Evolutionary conservation across 1,140 invertebrate genomes (phyloP).

Genomic region (Bacillus rossius): DNA sequence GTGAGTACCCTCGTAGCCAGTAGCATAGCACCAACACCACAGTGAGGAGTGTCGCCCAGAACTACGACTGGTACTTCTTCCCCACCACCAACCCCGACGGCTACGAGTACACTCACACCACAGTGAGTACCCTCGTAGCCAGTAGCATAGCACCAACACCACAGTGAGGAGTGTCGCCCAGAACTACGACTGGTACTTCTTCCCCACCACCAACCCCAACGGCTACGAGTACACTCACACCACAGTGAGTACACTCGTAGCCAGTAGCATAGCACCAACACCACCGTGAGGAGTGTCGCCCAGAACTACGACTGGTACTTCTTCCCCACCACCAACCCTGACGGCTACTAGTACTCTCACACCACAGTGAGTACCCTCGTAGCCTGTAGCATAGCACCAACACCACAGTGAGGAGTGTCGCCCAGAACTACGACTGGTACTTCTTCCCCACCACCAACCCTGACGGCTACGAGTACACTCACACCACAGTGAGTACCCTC

Average conservation of each 20-base stretch:
- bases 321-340: conserved; percentile 50
- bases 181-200: too few relatives aligned
- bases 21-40: too few relatives aligned
- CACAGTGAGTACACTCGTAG: too few relatives aligned
- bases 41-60: too few relatives aligned
- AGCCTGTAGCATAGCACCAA: conserved; percentile 50
- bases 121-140: conserved; percentile 41
- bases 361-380: conserved; percentile 58
- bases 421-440: conserved; percentile 46
- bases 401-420: conserved; percentile 24
- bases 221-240: too few relatives aligned
- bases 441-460: conserved; percentile 46
- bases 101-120: conserved; percentile 40
- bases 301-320: too few relatives aligned
- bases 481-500: conserved; percentile 38
- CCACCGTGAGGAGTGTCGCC: too few relatives aligned
- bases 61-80: conserved; percentile 48
- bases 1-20: too few relatives aligned
- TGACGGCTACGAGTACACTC: conserved; percentile 44
- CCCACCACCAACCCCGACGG: conserved; percentile 47
- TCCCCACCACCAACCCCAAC: too few relatives aligned
- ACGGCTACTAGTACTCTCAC: conserved; percentile 75
- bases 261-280: too few relatives aligned
- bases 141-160: too few relatives aligned
- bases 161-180: too few relatives aligned